These are phyloP conservation scores for Helostoma temminkii DNA, from an alignment of 2,797 vertebrate species.

Conservation along the genomic window DNA sequence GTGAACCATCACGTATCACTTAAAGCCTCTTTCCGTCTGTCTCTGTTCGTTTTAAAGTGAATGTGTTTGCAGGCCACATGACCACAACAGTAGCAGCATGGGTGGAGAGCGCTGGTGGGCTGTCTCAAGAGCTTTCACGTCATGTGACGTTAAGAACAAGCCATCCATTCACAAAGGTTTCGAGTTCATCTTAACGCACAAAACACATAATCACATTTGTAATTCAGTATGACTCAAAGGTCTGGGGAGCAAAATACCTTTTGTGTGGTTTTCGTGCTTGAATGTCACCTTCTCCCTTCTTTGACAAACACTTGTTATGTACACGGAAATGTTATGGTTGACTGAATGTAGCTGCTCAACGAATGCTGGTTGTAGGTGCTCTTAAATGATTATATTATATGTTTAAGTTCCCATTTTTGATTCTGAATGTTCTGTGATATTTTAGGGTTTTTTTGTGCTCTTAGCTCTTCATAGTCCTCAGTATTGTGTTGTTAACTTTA, in stretches of 20 bases:
- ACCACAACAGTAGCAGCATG: neutral
- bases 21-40: neutral
- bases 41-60: conserved; percentile 11
- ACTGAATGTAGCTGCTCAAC: conserved; percentile 28
- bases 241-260: conserved; percentile 24
- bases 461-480: too few relatives aligned
- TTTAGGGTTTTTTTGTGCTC: too few relatives aligned
- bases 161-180: conserved; percentile 36
- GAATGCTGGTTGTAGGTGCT: conserved; percentile 16
- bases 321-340: conserved; percentile 40
- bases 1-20: neutral
- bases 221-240: conserved; percentile 39
- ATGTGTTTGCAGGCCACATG: neutral
- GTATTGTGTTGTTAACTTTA: too few relatives aligned
- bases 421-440: neutral
- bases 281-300: conserved; percentile 12
- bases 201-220: conserved; percentile 40
- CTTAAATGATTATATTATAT: neutral
- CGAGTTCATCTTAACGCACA: conserved; percentile 31
- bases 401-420: neutral
- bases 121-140: conserved; percentile 1
- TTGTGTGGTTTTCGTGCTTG: conserved; percentile 23
- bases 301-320: conserved; percentile 32
- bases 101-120: neutral
- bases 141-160: conserved; percentile 41